A percentile compares a stretch with the other conserved stretches of the same genome.
These are phyloP conservation scores for Glossophaga mutica DNA, from an alignment of 2,797 vertebrate species.

Conservation along the genomic window DNA sequence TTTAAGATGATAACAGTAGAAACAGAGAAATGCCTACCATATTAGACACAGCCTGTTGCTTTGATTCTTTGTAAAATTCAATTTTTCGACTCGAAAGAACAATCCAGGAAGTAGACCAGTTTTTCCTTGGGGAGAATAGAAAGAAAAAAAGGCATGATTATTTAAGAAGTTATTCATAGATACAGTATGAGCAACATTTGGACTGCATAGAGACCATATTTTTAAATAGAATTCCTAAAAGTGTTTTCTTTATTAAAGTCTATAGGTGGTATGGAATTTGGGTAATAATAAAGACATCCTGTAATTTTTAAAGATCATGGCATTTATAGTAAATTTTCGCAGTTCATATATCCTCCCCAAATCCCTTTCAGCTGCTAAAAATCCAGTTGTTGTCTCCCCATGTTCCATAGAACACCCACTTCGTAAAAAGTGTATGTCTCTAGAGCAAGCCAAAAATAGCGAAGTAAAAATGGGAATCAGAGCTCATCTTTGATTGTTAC, in stretches of 20 bases:
- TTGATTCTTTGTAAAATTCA: slow-evolving; percentile 93
- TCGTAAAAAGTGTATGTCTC: not conserved
- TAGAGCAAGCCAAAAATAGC: not conserved
- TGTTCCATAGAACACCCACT: not conserved
- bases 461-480: not conserved
- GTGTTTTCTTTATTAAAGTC: not conserved
- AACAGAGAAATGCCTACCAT: slow-evolving; percentile 82
- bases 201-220: not conserved
- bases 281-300: not conserved
- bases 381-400: not conserved
- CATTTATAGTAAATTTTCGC: not conserved
- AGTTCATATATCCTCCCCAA: not conserved
- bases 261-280: not conserved
- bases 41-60: slow-evolving; percentile 85
- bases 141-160: not conserved
- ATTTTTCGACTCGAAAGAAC: slow-evolving; percentile 88
- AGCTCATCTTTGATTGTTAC: not conserved
- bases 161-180: not conserved
- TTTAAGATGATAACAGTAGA: slow-evolving; percentile 23
- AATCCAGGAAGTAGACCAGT: slow-evolving; percentile 90
- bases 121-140: slow-evolving; percentile 85
- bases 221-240: not conserved
- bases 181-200: not conserved
- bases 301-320: not conserved
- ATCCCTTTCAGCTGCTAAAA: not conserved